Conservation (phyloP, 1,140 invertebrate species). For the Rhopalosiphum padi region DNA sequence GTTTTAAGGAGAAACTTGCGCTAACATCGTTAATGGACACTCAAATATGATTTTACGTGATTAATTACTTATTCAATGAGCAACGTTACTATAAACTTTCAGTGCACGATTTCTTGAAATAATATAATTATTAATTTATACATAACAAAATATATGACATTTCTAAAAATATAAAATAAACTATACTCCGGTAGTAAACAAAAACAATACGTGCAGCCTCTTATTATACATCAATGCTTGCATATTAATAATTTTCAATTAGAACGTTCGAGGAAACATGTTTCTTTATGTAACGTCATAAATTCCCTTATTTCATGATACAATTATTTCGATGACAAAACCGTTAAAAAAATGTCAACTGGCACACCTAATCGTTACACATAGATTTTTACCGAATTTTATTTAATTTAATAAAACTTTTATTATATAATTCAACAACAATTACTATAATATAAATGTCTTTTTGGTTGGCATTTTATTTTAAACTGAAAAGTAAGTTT, state of each 20-base stretch:
- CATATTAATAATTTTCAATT: background rate
- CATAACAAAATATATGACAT: background rate
- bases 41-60: slow-evolving; percentile 42
- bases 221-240: background rate
- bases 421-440: no score
- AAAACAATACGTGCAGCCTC: background rate
- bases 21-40: slow-evolving; percentile 26
- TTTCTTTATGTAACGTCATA: background rate
- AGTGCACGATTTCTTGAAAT: slow-evolving; percentile 31
- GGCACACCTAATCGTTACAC: background rate
- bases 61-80: slow-evolving; percentile 51
- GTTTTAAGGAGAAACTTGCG: slow-evolving; percentile 38
- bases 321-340: background rate
- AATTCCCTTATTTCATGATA: background rate
- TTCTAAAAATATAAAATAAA: slow-evolving; percentile 1
- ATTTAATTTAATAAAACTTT: no score
- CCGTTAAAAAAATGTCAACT: background rate
- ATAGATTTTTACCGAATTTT: no score
- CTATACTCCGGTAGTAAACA: background rate
- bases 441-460: background rate
- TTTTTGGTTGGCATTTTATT: background rate
- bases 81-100: slow-evolving; percentile 13
- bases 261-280: background rate
- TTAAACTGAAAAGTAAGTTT: background rate
- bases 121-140: slow-evolving; percentile 27